These are phyloP conservation scores for Hartigia nigra DNA, from an alignment of 2,888 invertebrate genomes.

Conservation along the genomic window DNA sequence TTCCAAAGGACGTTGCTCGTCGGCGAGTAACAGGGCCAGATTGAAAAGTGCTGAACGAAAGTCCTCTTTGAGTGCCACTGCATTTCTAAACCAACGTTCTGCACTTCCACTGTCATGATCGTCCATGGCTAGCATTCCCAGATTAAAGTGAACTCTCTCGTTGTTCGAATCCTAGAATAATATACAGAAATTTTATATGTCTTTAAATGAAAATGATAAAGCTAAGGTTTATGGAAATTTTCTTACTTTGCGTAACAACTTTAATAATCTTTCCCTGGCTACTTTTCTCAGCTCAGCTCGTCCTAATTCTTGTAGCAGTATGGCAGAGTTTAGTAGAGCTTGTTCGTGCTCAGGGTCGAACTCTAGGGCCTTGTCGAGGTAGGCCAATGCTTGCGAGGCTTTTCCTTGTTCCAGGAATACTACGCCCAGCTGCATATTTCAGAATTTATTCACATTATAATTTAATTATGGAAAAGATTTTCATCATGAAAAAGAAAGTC, in stretches of 20 bases:
- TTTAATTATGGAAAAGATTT: background rate
- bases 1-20: conserved; percentile 87
- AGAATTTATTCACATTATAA: background rate
- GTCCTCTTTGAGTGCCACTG: conserved; percentile 87
- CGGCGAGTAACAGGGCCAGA: conserved; percentile 88
- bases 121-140: conserved; percentile 98
- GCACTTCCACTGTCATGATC: conserved; percentile 89
- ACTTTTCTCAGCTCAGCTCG: conserved; percentile 82
- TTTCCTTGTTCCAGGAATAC: conserved; percentile 94
- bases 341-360: conserved; percentile 95
- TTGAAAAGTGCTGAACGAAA: conserved; percentile 96
- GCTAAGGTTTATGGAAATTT: background rate
- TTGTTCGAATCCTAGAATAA: conserved; percentile 74
- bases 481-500: too few relatives aligned
- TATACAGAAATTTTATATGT: conserved; percentile 14
- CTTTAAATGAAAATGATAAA: background rate
- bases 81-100: conserved; percentile 90
- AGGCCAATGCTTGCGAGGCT: conserved; percentile 88
- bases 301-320: conserved; percentile 90
- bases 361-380: conserved; percentile 92
- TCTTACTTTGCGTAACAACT: conserved; percentile 79
- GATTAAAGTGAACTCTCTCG: conserved; percentile 93
- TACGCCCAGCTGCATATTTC: conserved; percentile 82
- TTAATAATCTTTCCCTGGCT: conserved; percentile 83
- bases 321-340: conserved; percentile 94